Evolutionary conservation across 2,888 invertebrate species (phyloP).

Genomic region (Rhynchonema sp.): DNA sequence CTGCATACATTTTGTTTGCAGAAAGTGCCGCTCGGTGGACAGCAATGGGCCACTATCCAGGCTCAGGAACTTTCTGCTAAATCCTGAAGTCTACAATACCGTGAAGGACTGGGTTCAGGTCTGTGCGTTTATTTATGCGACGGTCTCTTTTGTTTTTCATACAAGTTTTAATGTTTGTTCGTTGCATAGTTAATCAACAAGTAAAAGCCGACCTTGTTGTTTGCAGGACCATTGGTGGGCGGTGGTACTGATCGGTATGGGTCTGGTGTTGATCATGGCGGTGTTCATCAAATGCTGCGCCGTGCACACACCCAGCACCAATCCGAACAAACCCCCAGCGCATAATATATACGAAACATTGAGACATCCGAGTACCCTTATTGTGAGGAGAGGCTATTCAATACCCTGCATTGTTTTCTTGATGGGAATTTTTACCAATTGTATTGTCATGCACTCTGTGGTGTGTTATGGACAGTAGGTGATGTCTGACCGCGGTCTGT

Average conservation of each 20-base stretch:
- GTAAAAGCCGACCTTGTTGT: no score
- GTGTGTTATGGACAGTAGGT: no score
- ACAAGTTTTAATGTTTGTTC: no score
- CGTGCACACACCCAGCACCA: slow-evolving; percentile 94
- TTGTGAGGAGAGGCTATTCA: not conserved
- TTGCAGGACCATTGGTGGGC: slow-evolving; percentile 72
- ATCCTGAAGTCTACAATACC: slow-evolving; percentile 66
- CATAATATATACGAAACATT: slow-evolving; percentile 60
- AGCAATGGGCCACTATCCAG: slow-evolving; percentile 92
- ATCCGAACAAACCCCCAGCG: slow-evolving; percentile 89
- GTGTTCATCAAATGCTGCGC: slow-evolving; percentile 97
- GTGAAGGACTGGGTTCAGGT: slow-evolving; percentile 28
- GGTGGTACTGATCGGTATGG: slow-evolving; percentile 71
- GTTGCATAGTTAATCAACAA: no score
- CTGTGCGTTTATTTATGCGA: no score
- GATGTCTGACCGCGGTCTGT: no score
- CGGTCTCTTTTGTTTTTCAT: no score
- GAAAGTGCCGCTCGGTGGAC: slow-evolving; percentile 92
- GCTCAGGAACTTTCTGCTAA: slow-evolving; percentile 80
- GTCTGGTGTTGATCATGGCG: slow-evolving; percentile 83
- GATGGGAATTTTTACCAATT: slow-evolving; percentile 95
- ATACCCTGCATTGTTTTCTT: slow-evolving; percentile 74
- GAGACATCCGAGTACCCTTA: slow-evolving; percentile 35
- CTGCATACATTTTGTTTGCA: not conserved
- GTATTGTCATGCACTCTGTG: slow-evolving; percentile 98